Conservation (phyloP, 2,888 invertebrate species). For the Sylvicola fuscatus region DNA sequence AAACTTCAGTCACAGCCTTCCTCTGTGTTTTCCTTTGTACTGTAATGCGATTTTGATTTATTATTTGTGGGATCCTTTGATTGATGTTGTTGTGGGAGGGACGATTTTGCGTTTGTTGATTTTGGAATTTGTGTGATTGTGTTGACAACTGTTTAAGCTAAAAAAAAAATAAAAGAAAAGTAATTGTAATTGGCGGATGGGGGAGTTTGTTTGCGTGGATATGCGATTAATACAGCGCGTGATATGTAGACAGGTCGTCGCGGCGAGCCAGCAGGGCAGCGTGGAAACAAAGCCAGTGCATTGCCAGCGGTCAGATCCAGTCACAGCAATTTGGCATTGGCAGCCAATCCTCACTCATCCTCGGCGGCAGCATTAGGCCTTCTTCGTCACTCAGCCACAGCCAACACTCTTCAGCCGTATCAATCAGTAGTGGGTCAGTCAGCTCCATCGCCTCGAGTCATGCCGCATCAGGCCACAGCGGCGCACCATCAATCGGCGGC, state of each 20-base stretch:
- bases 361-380: constrained; percentile 30
- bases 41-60: too few relatives aligned
- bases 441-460: constrained; percentile 40
- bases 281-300: constrained; percentile 71
- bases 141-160: too few relatives aligned
- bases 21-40: too few relatives aligned
- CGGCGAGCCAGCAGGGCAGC: constrained; percentile 68
- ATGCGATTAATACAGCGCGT: constrained; percentile 39
- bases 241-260: constrained; percentile 75
- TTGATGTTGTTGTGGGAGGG: too few relatives aligned
- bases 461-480: constrained; percentile 28
- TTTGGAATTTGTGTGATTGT: too few relatives aligned
- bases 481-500: constrained; percentile 28
- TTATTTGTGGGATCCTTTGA: too few relatives aligned
- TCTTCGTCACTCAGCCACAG: constrained; percentile 59
- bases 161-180: too few relatives aligned
- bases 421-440: constrained; percentile 37
- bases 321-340: constrained; percentile 9
- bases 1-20: too few relatives aligned
- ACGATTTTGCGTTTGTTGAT: too few relatives aligned
- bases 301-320: constrained; percentile 42
- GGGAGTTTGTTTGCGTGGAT: constrained; percentile 12
- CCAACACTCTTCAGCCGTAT: constrained; percentile 27
- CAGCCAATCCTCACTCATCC: constrained; percentile 15
- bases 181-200: too few relatives aligned